Base-by-base conservation (phyloP, 2,797 vertebrate species). In the Gymnocypris eckloni region DNA sequence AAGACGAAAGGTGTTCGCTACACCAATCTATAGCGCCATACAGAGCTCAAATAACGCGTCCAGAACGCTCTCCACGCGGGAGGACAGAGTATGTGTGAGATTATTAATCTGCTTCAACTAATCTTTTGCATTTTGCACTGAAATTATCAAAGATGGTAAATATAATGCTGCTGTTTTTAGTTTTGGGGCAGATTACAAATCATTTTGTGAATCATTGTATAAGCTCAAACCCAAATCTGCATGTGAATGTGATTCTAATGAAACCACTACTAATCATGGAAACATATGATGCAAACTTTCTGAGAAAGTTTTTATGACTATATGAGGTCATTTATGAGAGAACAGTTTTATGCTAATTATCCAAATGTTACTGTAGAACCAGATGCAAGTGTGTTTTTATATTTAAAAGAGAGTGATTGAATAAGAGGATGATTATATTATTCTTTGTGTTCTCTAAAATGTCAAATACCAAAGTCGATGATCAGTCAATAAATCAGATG, bases 61-160 rank as follows among this genome's bases (percentile, higher is more conserved):
- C 69, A 22, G 28, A 86, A 50, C 0, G 39, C 8, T 59, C 83
- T 52, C 69, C 82, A 43, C 73, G 13, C 72, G 86, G 15, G 0
- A 37, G 87, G 18, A 87, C 82, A 11, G 91, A 92, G 59, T 93
- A 89, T 59, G 92, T 93, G 79, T 94, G 87, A 95, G 64, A 37
- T 37, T 33, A 8, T 67, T 67, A 3, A 67, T 8, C 45, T 71
- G 48, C 33, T 75, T 82, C 18, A 28, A 50, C 78, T 86, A 79
- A 86, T 67, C 25, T 59, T 78, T 33, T 52, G 41, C 50, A 13
- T 7, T 66, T 66, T 48, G 67, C 45, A 73, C 43, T 37, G 71
- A 66, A 16, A 16, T 33, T 3, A 33, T 61, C 59, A 33, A 16
- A 66, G 61, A 66, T 16, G 33, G 61, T 66, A 33, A 66, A 33